Base-by-base conservation (phyloP, 37 sponge, comb jelly and placozoan species). In the Cladorhizidae sp. region DNA sequence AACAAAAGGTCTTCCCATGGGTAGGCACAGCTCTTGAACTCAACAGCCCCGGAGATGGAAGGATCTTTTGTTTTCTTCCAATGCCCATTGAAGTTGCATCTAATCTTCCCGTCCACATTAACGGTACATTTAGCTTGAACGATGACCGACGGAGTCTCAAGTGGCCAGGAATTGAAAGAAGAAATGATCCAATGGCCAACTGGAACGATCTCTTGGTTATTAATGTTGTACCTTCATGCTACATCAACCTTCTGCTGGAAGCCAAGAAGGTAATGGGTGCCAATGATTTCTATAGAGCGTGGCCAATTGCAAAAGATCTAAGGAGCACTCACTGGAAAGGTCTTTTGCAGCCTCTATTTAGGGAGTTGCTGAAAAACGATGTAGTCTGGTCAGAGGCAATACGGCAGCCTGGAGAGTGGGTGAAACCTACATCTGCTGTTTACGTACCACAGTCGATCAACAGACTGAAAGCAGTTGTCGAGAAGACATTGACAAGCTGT, bases 51-150 rank as follows among this genome's bases (percentile, higher is more conserved):
- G 28, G 26, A 12, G 26, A 26, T 43, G 87, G 87, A 8, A 73
- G 87, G 8, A 54, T 91, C 1, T 91, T 87, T 63, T 91, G 92
- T 64, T 86, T 87, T 77, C 92, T 91, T 71, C 87, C 92, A 9
- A 64, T 91, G 65, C 87, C 92, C 1, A 45, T 38, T 67, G 90
- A 89, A 29, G 76, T 64, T 38, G 29, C 57, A 2, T 75, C 78
- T 55, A 36, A 32, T 3, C 63, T 91, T 21, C 87, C 92, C 18
- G 79, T 86, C 9, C 85, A 90, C 59, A 87, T 93, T 26, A 86
- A 93, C 72, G 94, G 91, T 20, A 86, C 76, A 65, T 93, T 93
- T 80, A 74, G 76, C 3, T 52, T 90, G 21, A 78, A 74, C 23
- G 80, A 86, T 37, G 81, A 86, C 40, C 56, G 88, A 12, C 42